Evolutionary conservation across 2,888 invertebrate species (phyloP).

Genomic region (Noctua pronuba): DNA sequence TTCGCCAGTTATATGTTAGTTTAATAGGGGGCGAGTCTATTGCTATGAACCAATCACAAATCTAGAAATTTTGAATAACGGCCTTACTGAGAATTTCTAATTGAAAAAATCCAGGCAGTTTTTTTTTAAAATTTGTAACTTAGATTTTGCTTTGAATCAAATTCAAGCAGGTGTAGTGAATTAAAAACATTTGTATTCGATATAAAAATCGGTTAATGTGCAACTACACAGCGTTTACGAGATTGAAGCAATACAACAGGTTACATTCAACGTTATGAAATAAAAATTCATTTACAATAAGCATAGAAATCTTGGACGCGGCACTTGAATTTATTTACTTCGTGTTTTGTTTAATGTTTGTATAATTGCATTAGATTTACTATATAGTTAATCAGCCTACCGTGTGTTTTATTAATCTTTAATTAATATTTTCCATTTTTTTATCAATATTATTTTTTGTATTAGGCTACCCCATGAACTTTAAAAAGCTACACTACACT

Average conservation of each 20-base stretch:
- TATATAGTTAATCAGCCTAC: background rate
- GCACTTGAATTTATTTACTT: constrained; percentile 35
- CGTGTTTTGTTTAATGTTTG: background rate
- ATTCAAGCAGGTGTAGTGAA: constrained; percentile 12
- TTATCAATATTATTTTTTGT: background rate
- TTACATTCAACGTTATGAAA: constrained; percentile 74
- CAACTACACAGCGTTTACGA: constrained; percentile 67
- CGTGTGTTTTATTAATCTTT: too few species aligned
- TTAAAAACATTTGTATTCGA: constrained; percentile 38
- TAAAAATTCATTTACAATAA: constrained; percentile 71
- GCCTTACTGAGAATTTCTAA: too few species aligned
- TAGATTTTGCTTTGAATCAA: background rate
- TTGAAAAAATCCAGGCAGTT: background rate
- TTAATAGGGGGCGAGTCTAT: background rate
- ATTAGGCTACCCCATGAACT: background rate
- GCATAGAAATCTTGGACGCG: constrained; percentile 66
- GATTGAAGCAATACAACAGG: constrained; percentile 74
- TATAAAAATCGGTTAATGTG: constrained; percentile 58
- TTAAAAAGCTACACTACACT: background rate
- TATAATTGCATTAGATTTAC: background rate
- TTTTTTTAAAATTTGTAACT: background rate
- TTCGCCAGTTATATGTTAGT: background rate
- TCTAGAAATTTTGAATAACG: too few species aligned
- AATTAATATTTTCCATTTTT: too few species aligned
- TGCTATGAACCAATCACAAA: background rate